A percentile compares a stretch with the other conserved stretches of the same genome.
Conservation (phyloP, 2,113 vertebrate genomes). For the Pardalotus punctatus region DNA sequence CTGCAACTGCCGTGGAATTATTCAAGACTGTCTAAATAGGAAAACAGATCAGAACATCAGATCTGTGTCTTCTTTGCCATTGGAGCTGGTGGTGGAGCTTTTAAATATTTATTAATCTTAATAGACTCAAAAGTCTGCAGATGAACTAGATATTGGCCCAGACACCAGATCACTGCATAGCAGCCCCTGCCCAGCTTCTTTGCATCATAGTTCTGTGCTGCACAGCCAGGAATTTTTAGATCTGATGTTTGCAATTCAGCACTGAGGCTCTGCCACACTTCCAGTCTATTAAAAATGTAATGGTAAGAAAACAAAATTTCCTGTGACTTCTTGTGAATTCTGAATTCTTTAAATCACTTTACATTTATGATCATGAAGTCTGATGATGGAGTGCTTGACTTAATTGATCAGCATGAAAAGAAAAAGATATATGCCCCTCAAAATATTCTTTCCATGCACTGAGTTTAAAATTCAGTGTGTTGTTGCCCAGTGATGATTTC, state of each 20-base stretch:
- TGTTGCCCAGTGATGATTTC: conserved; percentile 11
- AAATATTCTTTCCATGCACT: not conserved
- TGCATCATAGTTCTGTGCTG: not conserved
- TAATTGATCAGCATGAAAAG: not conserved
- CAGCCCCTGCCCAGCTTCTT: not conserved
- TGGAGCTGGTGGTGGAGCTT: not conserved
- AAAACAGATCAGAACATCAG: not conserved
- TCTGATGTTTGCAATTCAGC: not conserved
- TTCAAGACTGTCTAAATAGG: not conserved
- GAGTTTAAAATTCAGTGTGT: not conserved
- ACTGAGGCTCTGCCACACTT: not conserved
- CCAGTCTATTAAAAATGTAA: not conserved
- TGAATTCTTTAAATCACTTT: not conserved
- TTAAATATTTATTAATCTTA: conserved; percentile 51
- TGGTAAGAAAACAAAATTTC: not conserved
- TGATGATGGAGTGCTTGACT: not conserved
- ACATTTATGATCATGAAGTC: not conserved
- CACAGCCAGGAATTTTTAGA: not conserved
- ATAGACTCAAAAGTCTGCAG: not conserved
- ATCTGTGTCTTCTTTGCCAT: not conserved
- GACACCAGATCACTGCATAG: not conserved
- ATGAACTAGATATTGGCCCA: not conserved
- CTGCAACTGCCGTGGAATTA: not conserved
- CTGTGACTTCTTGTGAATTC: not conserved
- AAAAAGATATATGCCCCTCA: not conserved